Evolutionary conservation across 2,888 invertebrate species (phyloP).

Genomic region (Spisula subtruncata): DNA sequence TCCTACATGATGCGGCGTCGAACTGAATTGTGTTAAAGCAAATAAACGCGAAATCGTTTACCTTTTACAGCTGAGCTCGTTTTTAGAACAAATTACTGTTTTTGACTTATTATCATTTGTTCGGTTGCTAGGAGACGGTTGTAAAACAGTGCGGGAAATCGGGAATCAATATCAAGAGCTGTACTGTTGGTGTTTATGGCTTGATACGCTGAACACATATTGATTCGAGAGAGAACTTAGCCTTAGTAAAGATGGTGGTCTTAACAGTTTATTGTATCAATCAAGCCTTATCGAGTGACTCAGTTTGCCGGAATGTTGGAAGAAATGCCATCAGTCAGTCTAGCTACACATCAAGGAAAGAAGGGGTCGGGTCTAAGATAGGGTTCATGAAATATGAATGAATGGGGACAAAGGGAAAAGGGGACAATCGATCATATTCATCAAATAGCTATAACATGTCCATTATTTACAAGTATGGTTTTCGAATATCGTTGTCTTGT

Average conservation of each 20-base stretch:
- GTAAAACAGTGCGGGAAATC: neutral
- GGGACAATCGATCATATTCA: no score
- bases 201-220: neutral
- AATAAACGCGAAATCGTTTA: no score
- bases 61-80: neutral
- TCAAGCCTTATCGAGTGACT: neutral
- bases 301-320: neutral
- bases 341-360: neutral
- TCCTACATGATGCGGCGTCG: no score
- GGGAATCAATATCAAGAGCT: slow-evolving; percentile 2
- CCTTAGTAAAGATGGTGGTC: neutral
- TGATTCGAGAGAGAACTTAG: neutral
- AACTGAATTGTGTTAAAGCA: no score
- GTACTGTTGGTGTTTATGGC: neutral
- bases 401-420: no score
- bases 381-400: neutral
- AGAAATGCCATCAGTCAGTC: neutral
- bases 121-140: slow-evolving; percentile 1
- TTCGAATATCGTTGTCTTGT: no score
- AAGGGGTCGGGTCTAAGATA: neutral
- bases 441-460: no score
- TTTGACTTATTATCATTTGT: slow-evolving; percentile 9
- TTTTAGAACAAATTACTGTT: neutral
- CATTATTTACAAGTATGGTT: no score
- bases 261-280: neutral